Evolutionary conservation across 2,797 vertebrate species (phyloP), one percentile per base, ranked within the genome.

Genomic region (Typhlichthys eigenmanni): DNA sequence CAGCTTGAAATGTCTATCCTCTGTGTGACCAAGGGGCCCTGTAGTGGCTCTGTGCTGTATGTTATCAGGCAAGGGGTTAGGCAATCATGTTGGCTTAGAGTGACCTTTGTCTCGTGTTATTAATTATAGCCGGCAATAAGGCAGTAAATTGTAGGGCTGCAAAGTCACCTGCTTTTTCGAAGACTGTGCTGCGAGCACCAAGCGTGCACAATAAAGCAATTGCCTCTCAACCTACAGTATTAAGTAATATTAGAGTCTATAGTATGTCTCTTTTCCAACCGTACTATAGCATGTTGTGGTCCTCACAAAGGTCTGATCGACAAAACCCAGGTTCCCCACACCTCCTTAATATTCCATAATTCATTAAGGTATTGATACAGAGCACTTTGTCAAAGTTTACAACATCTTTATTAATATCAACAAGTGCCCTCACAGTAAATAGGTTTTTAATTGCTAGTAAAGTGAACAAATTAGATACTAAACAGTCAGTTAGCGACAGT

Each of bases 401-500:
- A 88, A 91, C 87, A 88, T 92, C 91, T 93, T 90, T 87, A 93
- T 93, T 89, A 87, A 84, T 85, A 91, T 88, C 90, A 92, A 90
- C 90, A 91, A 92, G 90, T 91, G 83, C 74, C 69, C 84, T 79
- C 47, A 17, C 51, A 61, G 81, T 83, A 92, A 93, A 93, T 91
- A 87, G 89, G 87, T 89, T 88, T 90, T 92, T 92, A 92, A 92
- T 93, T 93, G 91, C 84, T 71, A 87, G 76, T 80, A 88, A 93
- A 91, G 89, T 90, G 91, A 92, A 82, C 45, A 84, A 91, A 92
- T 92, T 92, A 90, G 90, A 93, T 91, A 90, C 88, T 92, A 92
- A 93, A 91, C 90, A 93, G 91, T 93, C 82, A 74, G 87, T 90
- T 90, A 92, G 87, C 91, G 86, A 90, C 93, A 92, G 89, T 94